These are phyloP conservation scores for Diplolepis rosae DNA, from an alignment of 2,888 invertebrate genomes.

Conservation along the genomic window DNA sequence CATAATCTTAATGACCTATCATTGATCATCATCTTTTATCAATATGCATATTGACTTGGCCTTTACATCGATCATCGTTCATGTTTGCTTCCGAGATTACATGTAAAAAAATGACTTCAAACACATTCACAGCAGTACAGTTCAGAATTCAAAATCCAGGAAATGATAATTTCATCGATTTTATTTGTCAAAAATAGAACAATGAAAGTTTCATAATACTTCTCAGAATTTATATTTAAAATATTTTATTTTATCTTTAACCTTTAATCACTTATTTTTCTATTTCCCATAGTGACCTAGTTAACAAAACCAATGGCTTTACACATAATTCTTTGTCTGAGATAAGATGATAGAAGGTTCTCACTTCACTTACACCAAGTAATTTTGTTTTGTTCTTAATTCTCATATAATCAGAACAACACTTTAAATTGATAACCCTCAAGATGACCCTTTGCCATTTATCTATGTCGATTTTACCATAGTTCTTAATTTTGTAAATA, in stretches of 20 bases:
- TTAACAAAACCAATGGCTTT: not conserved
- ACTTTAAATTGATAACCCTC: slow-evolving; percentile 26
- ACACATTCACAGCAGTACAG: not conserved
- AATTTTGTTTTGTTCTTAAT: slow-evolving; percentile 31
- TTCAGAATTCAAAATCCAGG: not conserved
- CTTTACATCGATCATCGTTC: not conserved
- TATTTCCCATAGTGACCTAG: slow-evolving; percentile 5
- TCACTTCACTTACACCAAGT: slow-evolving; percentile 5
- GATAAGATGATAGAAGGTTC: slow-evolving; percentile 20
- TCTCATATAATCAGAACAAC: slow-evolving; percentile 15
- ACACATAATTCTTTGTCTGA: slow-evolving; percentile 15
- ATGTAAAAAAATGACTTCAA: not conserved
- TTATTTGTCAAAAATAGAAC: not conserved
- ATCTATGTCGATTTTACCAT: not conserved
- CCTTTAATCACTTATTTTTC: not conserved
- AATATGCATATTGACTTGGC: not conserved
- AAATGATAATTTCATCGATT: not conserved
- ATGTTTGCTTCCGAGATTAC: not conserved
- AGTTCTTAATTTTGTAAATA: too few relatives aligned
- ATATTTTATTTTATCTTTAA: not conserved
- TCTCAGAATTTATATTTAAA: too few relatives aligned
- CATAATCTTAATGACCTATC: too few relatives aligned
- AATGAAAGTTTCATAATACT: too few relatives aligned
- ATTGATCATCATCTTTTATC: not conserved
- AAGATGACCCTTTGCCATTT: not conserved